Conservation (phyloP, 2,113 vertebrate species). For the Spilogale gracilis region DNA sequence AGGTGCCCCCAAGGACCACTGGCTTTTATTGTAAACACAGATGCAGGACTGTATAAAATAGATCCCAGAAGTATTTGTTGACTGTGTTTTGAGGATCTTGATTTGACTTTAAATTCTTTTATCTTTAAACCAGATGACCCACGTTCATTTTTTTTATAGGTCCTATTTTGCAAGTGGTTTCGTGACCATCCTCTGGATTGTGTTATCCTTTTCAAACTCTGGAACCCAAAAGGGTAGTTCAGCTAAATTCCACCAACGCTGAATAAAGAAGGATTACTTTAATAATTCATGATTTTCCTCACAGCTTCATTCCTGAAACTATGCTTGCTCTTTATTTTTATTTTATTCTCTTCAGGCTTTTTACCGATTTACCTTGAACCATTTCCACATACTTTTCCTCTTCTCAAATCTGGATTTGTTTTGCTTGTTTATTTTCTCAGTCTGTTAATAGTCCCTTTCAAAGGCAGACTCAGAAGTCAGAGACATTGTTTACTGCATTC, state of each 20-base stretch:
- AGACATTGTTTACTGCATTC: not conserved
- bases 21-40: not conserved
- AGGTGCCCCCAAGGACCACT: not conserved
- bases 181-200: not conserved
- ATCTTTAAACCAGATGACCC: not conserved
- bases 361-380: not conserved
- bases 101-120: conserved; percentile 9
- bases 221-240: not conserved
- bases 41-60: too few relatives aligned
- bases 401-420: not conserved
- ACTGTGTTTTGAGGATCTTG: conserved; percentile 30
- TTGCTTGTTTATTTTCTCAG: not conserved
- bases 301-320: conserved; percentile 4
- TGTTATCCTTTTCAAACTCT: conserved; percentile 15
- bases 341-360: not conserved
- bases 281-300: not conserved
- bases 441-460: not conserved
- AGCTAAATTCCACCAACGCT: not conserved
- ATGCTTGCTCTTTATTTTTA: not conserved
- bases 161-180: not conserved
- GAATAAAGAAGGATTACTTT: not conserved
- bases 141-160: not conserved
- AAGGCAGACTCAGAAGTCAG: not conserved
- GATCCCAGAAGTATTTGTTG: not conserved
- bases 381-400: not conserved